phyloP scores from a whole-genome alignment of 53 echinoderm and acorn worm genomes.

The Holothuria leucospilota region DNA sequence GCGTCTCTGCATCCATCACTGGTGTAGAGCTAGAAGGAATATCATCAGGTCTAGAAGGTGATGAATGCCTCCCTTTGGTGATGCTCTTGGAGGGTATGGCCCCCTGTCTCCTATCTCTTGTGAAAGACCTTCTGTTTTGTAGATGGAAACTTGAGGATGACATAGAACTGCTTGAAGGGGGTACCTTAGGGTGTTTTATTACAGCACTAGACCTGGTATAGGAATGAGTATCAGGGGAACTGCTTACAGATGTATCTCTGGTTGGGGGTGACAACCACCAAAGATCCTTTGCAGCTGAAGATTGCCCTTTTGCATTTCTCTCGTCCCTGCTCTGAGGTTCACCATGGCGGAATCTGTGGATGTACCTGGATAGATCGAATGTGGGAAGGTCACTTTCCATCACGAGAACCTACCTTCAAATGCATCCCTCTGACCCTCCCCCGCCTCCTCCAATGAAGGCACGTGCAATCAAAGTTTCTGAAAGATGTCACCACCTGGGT shows the following conservation, averaged over 20 bases:
- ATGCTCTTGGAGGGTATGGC: neutral
- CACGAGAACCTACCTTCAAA: too few species aligned
- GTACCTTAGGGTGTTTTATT: too few species aligned
- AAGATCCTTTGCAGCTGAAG: constrained; percentile 47
- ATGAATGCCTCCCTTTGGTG: neutral
- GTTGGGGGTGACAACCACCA: constrained; percentile 74
- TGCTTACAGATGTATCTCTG: constrained; percentile 12
- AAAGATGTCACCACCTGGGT: too few species aligned
- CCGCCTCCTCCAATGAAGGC: too few species aligned
- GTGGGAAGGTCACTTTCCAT: too few species aligned
- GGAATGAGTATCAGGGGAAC: too few species aligned
- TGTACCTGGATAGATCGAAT: constrained; percentile 60
- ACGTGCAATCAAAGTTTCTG: too few species aligned
- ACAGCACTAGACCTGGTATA: too few species aligned
- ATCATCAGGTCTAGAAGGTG: neutral
- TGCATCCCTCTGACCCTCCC: too few species aligned
- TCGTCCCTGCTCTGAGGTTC: constrained; percentile 81
- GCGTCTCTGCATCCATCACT: constrained; percentile 50
- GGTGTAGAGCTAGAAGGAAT: neutral
- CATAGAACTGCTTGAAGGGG: neutral
- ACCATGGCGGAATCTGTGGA: constrained; percentile 80
- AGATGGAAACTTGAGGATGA: too few species aligned
- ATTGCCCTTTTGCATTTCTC: constrained; percentile 42
- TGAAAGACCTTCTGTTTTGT: too few species aligned
- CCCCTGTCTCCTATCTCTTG: too few species aligned